Evolutionary conservation across 1,140 invertebrate genomes (phyloP), one percentile per base, ranked within the genome.

Genomic region (Musca vetustissima): DNA sequence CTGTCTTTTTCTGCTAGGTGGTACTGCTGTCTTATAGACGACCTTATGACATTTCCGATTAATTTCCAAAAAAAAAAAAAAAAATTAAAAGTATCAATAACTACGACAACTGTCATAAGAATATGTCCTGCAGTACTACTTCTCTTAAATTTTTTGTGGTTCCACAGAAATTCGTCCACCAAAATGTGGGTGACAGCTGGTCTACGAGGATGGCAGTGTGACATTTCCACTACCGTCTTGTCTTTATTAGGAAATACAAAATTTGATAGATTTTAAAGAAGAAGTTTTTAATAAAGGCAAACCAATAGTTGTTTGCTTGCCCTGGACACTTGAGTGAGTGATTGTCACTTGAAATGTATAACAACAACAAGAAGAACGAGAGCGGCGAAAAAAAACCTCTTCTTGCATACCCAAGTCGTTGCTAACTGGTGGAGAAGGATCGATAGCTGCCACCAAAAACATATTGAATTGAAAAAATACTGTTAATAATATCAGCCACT

Each of bases 51-150:
- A 57, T 57, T 57, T 57, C 53, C 53, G 53, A 57, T 21, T 14
- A 21, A 28, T 57, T 24, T 25, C 6, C 2, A 1, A 57, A 15
- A 4, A 57, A 57, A 57, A 25, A 55, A 55, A 28, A 57, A 57
- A 57, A 21, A 55, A 4, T 15, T 28, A n/a, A 64, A 69, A 69
- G 67, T 69, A 69, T 69, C 67, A 55, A 69, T 69, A 47, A 69
- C 67, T 19, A 64, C 52, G 49, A 47, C 43, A 64, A 64, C 50
- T 52, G 49, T 61, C 48, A 59, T 49, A 49, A 69, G 22, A 52
- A 49, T 59, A 47, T 68, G 67, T 55, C 32, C 57, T 55, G 47
- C 47, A 22, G 49, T 50, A 43, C 28, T 32, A n/a, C 28, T 32
- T 32, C 4, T 32, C 28, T 32, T 32, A 32, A 24, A 22, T 55